Evolutionary conservation across 2,888 invertebrate species (phyloP).

Genomic region (Cinara cedri): DNA sequence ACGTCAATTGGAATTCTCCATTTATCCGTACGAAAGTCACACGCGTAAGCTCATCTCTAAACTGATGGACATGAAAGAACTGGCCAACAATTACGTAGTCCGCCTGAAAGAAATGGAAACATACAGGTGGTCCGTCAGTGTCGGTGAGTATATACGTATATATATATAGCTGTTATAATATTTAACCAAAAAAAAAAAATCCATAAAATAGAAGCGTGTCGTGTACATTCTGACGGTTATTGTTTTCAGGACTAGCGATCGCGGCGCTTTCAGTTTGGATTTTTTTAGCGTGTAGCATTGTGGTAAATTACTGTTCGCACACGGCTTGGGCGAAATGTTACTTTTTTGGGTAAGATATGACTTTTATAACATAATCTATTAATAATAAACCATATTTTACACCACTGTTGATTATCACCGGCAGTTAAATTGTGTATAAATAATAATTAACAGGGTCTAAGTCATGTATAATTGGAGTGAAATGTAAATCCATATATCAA

Average conservation of each 20-base stretch:
- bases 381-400: no score
- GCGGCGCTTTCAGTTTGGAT: constrained; percentile 38
- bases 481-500: no score
- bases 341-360: constrained; percentile 42
- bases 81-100: constrained; percentile 17
- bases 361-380: no score
- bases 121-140: constrained; percentile 29
- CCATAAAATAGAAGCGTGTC: no score
- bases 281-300: constrained; percentile 47
- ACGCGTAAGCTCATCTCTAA: constrained; percentile 43
- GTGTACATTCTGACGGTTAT: no score
- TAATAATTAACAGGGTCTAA: no score
- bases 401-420: no score
- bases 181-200: no score
- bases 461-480: no score
- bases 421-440: no score
- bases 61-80: constrained; percentile 47
- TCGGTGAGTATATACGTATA: constrained; percentile 37
- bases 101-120: constrained; percentile 28
- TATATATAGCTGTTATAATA: no score
- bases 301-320: constrained; percentile 49
- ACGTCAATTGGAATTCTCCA: constrained; percentile 46
- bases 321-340: constrained; percentile 51
- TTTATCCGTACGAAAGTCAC: constrained; percentile 49
- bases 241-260: constrained; percentile 37